Base-by-base conservation (phyloP, 2,113 vertebrate genomes). In the Beaufortia kweichowensis region DNA sequence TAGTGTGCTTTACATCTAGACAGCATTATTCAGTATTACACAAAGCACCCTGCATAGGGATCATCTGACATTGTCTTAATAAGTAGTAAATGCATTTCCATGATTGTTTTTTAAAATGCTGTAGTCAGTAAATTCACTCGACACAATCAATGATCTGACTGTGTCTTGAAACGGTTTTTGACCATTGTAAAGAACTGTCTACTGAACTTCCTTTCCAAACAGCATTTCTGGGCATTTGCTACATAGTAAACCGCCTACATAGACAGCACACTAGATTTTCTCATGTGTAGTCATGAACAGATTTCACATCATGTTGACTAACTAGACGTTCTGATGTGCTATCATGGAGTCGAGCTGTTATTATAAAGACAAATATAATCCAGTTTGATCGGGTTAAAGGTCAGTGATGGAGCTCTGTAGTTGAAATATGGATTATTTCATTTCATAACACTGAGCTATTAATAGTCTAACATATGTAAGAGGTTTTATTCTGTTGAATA, bases 401-500 rank as follows among this genome's bases (percentile, higher is more conserved):
- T 68, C 23, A 57, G 79, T 72, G 15, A 19, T 26, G 50, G 26
- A 68, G 67, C 75, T 53, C 80, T 55, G 46, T 69, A 39, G 56
- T 39, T 23, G 56, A 64, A 19, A 61, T 55, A 67, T 74, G 29
- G 69, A 72, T 72, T 72, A 71, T 28, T 41, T 3, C 2, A 4
- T 59, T 57, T 59, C 33, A 59, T 72, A 72, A 72, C 15, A 9
- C 2, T 0, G 4, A 31, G 33, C 31, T 69, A 55, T 33, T 26
- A 69, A 33, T 55, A 29, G 65, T 50, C 29, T 33, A n/a, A n/a
- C 56, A 50, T 10, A 39, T 56, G 67, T 55, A 17, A 33, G 48
- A 29, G 48, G 1, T 59, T 56, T 57, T 17, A 39, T 57, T 56
- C n/a, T 6, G 1, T 26, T 6, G 31, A 24, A 41, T 56, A 59